These are phyloP conservation scores for Paelopatides confundens DNA, from an alignment of 53 echinoderm and acorn worm species.

Conservation along the genomic window DNA sequence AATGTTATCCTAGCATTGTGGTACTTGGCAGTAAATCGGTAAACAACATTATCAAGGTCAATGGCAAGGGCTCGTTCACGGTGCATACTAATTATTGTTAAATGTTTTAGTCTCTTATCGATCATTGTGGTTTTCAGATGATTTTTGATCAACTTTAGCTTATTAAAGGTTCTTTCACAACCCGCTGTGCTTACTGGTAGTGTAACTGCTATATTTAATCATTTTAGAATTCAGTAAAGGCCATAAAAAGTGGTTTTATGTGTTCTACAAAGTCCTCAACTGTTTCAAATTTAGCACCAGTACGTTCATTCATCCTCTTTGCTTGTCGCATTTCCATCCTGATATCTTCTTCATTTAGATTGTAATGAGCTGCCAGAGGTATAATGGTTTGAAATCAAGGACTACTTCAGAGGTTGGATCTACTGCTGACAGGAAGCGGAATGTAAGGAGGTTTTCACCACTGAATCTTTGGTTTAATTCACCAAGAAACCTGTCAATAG, in stretches of 20 bases:
- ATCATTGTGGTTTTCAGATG: slow-evolving; percentile 30
- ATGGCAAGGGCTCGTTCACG: slow-evolving; percentile 31
- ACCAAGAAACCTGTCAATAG: slow-evolving; percentile 38
- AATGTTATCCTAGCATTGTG: neutral
- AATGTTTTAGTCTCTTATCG: slow-evolving; percentile 2
- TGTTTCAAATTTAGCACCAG: slow-evolving; percentile 2
- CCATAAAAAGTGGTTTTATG: slow-evolving; percentile 29
- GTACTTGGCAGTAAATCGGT: neutral
- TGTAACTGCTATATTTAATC: neutral
- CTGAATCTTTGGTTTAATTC: slow-evolving; percentile 57
- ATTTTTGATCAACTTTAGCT: neutral
- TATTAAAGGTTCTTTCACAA: slow-evolving; percentile 1
- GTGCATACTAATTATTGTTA: neutral
- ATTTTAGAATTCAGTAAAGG: neutral
- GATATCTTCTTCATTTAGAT: slow-evolving; percentile 50
- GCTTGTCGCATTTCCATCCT: slow-evolving; percentile 38
- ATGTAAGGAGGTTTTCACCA: slow-evolving; percentile 42
- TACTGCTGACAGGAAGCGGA: slow-evolving; percentile 46
- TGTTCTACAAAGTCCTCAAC: slow-evolving; percentile 47
- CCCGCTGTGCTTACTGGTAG: slow-evolving; percentile 19
- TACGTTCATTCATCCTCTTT: slow-evolving; percentile 28
- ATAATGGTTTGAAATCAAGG: slow-evolving; percentile 48
- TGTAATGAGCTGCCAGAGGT: slow-evolving; percentile 45
- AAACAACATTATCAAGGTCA: slow-evolving; percentile 26
- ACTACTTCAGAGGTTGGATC: slow-evolving; percentile 35